Percentiles rank a stretch among this genome's conserved stretches.
phyloP scores from a whole-genome alignment of 2,797 vertebrate genomes.

The Micromesistius poutassou region DNA sequence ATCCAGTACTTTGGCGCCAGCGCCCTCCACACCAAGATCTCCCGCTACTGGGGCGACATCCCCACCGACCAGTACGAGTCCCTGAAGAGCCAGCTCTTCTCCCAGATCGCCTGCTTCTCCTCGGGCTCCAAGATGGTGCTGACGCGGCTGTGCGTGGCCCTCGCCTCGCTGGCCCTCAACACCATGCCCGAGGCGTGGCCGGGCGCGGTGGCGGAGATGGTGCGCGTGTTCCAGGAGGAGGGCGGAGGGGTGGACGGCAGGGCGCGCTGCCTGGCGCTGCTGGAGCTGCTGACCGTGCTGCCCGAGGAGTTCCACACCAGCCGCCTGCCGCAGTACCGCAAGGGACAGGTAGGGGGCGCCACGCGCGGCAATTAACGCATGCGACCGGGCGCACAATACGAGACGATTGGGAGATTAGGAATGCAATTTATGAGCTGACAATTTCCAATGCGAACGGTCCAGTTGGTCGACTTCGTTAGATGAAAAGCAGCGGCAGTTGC shows the following conservation, averaged over 20 bases:
- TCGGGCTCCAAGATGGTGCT: conserved; percentile 96
- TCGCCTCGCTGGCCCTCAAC: conserved; percentile 95
- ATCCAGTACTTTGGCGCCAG: conserved; percentile 99
- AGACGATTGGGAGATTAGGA: too few relatives aligned
- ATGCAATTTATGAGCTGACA: too few relatives aligned
- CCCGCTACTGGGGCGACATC: conserved; percentile 97
- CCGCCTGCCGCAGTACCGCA: conserved; percentile 91
- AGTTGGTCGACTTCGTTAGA: too few relatives aligned
- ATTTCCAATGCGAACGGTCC: too few relatives aligned
- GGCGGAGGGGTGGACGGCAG: conserved; percentile 89
- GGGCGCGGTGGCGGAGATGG: conserved; percentile 94
- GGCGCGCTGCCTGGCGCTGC: conserved; percentile 89
- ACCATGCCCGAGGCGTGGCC: conserved; percentile 99
- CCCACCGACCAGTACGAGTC: conserved; percentile 94
- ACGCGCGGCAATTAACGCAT: too few relatives aligned
- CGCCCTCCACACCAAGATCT: conserved; percentile 97
- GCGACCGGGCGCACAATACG: too few relatives aligned
- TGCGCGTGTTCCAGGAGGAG: conserved; percentile 93
- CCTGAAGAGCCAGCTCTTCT: conserved; percentile 94
- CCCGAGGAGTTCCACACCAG: conserved; percentile 99
- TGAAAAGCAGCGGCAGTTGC: too few relatives aligned
- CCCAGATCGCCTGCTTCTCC: conserved; percentile 93
- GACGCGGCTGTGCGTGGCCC: conserved; percentile 92
- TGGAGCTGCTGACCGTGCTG: conserved; percentile 95
- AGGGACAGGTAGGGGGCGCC: conserved; percentile 84